Evolutionary conservation across 2,888 invertebrate genomes (phyloP).

Genomic region (Neocrepidodera transversa): DNA sequence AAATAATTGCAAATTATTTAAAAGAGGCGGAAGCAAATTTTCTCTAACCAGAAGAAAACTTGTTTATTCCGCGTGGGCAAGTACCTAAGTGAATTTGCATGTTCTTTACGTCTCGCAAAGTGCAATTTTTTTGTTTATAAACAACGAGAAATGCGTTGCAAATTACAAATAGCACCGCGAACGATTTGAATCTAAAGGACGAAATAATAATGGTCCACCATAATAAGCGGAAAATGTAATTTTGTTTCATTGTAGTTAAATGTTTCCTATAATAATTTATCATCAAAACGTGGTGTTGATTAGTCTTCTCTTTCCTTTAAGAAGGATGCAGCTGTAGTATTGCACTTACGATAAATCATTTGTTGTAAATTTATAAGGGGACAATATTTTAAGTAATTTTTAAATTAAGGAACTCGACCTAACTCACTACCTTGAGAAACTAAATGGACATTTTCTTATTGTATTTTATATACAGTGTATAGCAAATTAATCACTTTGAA

Average conservation of each 20-base stretch:
- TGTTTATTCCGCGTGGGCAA: too few relatives aligned
- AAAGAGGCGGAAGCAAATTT: too few relatives aligned
- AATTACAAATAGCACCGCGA: constrained; percentile 25
- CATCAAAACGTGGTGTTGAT: constrained; percentile 41
- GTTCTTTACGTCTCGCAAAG: constrained; percentile 9
- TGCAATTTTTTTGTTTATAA: constrained; percentile 25
- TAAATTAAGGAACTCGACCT: too few relatives aligned
- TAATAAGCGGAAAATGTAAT: constrained; percentile 46
- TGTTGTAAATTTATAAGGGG: background rate
- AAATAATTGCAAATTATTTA: too few relatives aligned
- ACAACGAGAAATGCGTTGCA: constrained; percentile 23
- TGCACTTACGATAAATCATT: constrained; percentile 7
- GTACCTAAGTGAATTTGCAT: constrained; percentile 15
- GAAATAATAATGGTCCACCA: constrained; percentile 37
- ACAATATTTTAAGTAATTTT: too few relatives aligned
- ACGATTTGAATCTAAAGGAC: constrained; percentile 33
- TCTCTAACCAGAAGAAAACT: background rate
- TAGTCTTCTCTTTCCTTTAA: constrained; percentile 37
- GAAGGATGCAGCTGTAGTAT: constrained; percentile 27
- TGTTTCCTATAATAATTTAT: constrained; percentile 44
- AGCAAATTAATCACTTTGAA: too few relatives aligned
- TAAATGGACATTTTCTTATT: too few relatives aligned
- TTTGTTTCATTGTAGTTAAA: constrained; percentile 44
- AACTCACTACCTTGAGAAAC: too few relatives aligned
- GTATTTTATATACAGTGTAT: too few relatives aligned